Evolutionary conservation across 2,797 vertebrate genomes (phyloP).

Genomic region (Lacerta bilineata): DNA sequence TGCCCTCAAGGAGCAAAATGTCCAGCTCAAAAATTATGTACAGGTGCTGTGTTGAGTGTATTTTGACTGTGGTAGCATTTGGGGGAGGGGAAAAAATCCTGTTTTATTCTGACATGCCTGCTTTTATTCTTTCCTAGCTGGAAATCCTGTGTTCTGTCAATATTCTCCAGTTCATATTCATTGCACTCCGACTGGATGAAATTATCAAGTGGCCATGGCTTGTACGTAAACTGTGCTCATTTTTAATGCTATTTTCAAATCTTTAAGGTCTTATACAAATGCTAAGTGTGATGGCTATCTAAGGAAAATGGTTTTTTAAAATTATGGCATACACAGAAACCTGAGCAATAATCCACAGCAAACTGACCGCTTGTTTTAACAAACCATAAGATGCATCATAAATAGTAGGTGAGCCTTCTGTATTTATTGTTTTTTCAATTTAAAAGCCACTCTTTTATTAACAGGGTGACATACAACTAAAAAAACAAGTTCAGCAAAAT

Average conservation of each 20-base stretch:
- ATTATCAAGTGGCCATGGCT: slow-evolving; percentile 99
- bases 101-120: slow-evolving; percentile 21
- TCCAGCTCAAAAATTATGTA: background rate
- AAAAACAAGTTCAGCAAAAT: background rate
- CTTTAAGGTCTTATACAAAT: slow-evolving; percentile 1
- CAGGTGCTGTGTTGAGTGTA: background rate
- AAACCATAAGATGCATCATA: background rate
- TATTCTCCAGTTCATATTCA: slow-evolving; percentile 99
- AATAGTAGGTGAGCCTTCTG: background rate
- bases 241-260: slow-evolving; percentile 49
- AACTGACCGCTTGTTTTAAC: background rate
- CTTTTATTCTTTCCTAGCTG: slow-evolving; percentile 82
- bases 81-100: background rate
- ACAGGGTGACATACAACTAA: background rate
- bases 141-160: slow-evolving; percentile 99
- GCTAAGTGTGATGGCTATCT: background rate
- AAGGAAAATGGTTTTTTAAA: background rate
- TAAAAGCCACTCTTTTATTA: background rate
- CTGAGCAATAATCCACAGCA: background rate
- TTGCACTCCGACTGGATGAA: slow-evolving; percentile 92
- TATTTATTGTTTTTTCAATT: background rate
- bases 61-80: slow-evolving; percentile 3
- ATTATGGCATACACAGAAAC: background rate
- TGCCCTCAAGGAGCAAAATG: background rate
- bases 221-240: slow-evolving; percentile 81